Evolutionary conservation across 2,113 vertebrate species (phyloP).

Genomic region (Gambusia holbrooki): DNA sequence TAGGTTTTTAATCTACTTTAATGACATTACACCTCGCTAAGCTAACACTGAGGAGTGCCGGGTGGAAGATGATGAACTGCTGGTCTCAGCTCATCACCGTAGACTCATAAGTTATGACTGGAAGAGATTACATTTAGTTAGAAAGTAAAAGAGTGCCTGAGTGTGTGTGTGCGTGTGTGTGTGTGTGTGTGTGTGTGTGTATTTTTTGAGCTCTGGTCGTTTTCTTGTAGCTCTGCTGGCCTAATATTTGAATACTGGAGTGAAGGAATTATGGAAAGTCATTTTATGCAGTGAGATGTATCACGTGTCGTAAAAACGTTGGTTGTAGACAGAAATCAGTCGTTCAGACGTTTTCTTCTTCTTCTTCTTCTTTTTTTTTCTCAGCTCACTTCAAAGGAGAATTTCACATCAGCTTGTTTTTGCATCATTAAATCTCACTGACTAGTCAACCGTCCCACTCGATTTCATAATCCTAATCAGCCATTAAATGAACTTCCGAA

Average conservation of each 20-base stretch:
- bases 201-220: neutral
- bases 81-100: constrained; percentile 37
- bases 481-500: constrained; percentile 63
- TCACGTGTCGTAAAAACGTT: constrained; percentile 18
- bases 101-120: constrained; percentile 54
- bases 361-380: too few relatives aligned
- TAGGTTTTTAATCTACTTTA: constrained; percentile 66
- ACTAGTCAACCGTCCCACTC: constrained; percentile 39
- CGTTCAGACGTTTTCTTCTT: constrained; percentile 12
- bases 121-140: constrained; percentile 56
- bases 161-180: constrained; percentile 2
- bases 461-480: constrained; percentile 62
- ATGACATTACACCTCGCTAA: constrained; percentile 61
- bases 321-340: neutral
- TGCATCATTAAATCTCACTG: constrained; percentile 51
- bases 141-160: constrained; percentile 9
- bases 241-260: constrained; percentile 9
- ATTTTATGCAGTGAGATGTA: constrained; percentile 8
- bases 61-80: constrained; percentile 61
- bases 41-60: constrained; percentile 47
- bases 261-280: constrained; percentile 5
- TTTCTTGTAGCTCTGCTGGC: constrained; percentile 7
- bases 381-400: constrained; percentile 20
- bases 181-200: constrained; percentile 1
- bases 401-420: constrained; percentile 34